These are phyloP conservation scores for Calyptomena viridis DNA, from an alignment of 2,113 vertebrate species.

Conservation along the genomic window DNA sequence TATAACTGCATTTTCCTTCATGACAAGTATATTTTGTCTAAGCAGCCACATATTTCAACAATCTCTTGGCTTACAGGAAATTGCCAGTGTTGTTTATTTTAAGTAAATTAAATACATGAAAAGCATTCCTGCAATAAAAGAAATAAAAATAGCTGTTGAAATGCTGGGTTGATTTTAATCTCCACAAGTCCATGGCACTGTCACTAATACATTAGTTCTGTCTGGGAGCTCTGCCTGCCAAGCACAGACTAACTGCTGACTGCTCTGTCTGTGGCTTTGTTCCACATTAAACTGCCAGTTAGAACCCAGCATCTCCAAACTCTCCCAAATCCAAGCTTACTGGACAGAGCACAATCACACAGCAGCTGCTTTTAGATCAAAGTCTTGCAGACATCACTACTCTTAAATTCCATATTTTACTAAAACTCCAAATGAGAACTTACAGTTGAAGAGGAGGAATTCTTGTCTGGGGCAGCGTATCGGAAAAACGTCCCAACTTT, in stretches of 20 bases:
- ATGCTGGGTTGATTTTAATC: not conserved
- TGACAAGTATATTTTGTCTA: slow-evolving; percentile 22
- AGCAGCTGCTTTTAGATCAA: not conserved
- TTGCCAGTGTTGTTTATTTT: not conserved
- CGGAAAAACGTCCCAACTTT: slow-evolving; percentile 97
- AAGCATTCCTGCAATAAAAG: not conserved
- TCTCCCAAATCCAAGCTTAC: not conserved
- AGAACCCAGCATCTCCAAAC: not conserved
- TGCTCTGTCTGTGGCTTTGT: not conserved
- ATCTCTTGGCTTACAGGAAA: not conserved
- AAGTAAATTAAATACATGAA: not conserved
- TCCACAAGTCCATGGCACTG: not conserved
- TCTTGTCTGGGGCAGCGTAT: slow-evolving; percentile 94
- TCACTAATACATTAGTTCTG: not conserved
- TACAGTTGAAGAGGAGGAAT: slow-evolving; percentile 90
- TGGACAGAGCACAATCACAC: not conserved
- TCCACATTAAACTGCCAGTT: not conserved
- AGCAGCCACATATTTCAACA: not conserved
- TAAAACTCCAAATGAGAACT: slow-evolving; percentile 41
- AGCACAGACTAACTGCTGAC: not conserved
- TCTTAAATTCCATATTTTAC: not conserved
- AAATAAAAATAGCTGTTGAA: slow-evolving; percentile 17
- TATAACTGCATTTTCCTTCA: not conserved
- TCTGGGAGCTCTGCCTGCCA: not conserved
- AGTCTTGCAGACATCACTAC: not conserved